phyloP scores from a whole-genome alignment of 1,140 invertebrate species.

The Solenopsis invicta region DNA sequence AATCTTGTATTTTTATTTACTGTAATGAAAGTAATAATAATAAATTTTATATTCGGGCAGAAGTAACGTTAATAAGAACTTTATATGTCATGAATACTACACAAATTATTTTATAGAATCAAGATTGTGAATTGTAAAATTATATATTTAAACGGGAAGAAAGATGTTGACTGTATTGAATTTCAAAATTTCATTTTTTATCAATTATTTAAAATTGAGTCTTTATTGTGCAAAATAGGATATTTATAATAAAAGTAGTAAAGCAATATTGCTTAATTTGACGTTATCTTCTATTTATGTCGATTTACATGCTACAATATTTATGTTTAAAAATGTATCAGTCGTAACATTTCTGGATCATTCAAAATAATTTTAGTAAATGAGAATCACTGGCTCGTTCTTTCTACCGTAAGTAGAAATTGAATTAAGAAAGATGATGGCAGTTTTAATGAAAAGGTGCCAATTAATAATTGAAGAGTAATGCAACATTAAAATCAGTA shows the following conservation, averaged over 20 bases:
- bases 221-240: neutral
- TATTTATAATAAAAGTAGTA: neutral
- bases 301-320: neutral
- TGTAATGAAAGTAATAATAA: neutral
- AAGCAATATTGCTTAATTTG: neutral
- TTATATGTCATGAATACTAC: neutral
- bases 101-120: neutral
- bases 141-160: neutral
- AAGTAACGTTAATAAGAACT: neutral
- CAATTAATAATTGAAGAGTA: neutral
- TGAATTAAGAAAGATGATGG: conserved; percentile 26
- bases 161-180: neutral
- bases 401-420: neutral
- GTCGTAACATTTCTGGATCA: neutral
- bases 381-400: neutral
- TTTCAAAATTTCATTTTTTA: neutral
- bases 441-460: conserved; percentile 1
- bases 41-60: neutral
- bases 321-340: neutral
- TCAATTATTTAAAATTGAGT: neutral
- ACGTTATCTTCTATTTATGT: neutral
- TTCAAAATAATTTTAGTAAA: neutral
- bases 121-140: neutral
- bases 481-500: neutral
- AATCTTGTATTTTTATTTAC: neutral